Conservation (phyloP, 2,888 invertebrate species). For the Tromatobia lineatoria region DNA sequence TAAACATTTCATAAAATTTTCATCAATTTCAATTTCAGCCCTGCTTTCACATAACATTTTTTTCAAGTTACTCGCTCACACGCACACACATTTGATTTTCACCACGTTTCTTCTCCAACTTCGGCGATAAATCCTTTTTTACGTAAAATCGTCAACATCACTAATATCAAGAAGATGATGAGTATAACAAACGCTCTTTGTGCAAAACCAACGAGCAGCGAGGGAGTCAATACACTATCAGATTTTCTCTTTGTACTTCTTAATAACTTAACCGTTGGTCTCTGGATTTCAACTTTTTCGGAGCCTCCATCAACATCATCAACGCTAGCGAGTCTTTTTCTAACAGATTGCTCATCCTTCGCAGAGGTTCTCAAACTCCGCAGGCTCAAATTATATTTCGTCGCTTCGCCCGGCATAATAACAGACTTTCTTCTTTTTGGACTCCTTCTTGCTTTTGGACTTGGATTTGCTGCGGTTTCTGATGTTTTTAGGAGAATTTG, state of each 20-base stretch:
- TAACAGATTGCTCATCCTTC: neutral
- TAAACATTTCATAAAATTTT: neutral
- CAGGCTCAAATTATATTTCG: neutral
- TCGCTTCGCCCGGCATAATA: neutral
- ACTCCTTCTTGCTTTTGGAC: conserved; percentile 14
- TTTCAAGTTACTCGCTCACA: neutral
- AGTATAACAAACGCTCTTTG: conserved; percentile 56
- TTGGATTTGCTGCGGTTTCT: neutral
- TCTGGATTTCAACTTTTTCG: conserved; percentile 52
- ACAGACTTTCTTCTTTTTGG: conserved; percentile 14
- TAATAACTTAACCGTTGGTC: conserved; percentile 60
- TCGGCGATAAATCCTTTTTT: neutral
- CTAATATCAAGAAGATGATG: neutral
- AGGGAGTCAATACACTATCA: conserved; percentile 36
- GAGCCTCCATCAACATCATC: neutral
- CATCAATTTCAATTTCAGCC: neutral
- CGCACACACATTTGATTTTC: neutral
- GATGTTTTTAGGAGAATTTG: neutral
- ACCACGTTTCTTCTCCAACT: neutral
- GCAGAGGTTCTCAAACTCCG: neutral
- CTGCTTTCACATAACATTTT: neutral
- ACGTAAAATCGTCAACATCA: neutral
- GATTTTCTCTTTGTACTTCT: conserved; percentile 55
- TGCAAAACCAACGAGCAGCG: conserved; percentile 38
- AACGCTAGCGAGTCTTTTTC: conserved; percentile 8